Conservation (phyloP, 1,140 invertebrate species). For the Drosophila takahashii region DNA sequence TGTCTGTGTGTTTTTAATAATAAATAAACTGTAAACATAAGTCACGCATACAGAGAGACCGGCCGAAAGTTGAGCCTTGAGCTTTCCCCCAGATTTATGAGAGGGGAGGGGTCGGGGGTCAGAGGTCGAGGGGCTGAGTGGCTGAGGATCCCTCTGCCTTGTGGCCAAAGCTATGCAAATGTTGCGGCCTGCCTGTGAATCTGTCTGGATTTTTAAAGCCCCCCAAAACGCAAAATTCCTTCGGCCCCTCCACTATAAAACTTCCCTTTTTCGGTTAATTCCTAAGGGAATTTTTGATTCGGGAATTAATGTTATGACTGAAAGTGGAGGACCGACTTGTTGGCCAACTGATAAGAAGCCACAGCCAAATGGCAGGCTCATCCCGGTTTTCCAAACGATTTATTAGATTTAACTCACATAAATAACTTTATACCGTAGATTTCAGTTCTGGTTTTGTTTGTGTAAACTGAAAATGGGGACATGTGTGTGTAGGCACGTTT, state of each 20-base stretch:
- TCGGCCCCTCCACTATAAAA: not conserved
- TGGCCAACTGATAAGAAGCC: conserved; percentile 11
- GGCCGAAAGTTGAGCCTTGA: conserved; percentile 64
- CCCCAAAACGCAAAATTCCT: conserved; percentile 15
- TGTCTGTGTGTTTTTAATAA: conserved; percentile 79
- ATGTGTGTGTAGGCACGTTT: no score
- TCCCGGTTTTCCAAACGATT: not conserved
- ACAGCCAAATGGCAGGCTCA: conserved; percentile 2
- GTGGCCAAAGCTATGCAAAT: conserved; percentile 57
- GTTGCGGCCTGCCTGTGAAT: conserved; percentile 39
- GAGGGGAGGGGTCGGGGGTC: conserved; percentile 5
- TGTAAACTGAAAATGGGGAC: not conserved
- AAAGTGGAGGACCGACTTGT: conserved; percentile 6
- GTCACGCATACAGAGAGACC: conserved; percentile 66
- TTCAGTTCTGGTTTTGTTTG: not conserved
- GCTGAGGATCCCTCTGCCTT: not conserved
- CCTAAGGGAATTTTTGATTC: conserved; percentile 50
- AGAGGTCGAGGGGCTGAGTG: not conserved
- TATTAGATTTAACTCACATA: conserved; percentile 21
- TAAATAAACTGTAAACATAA: conserved; percentile 83
- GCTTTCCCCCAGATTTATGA: conserved; percentile 5
- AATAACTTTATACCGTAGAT: not conserved
- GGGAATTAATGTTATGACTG: conserved; percentile 34
- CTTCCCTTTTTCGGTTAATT: conserved; percentile 22
- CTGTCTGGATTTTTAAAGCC: conserved; percentile 37